These are phyloP conservation scores for Odontocolon sp. DNA, from an alignment of 2,888 invertebrate genomes.

Conservation along the genomic window DNA sequence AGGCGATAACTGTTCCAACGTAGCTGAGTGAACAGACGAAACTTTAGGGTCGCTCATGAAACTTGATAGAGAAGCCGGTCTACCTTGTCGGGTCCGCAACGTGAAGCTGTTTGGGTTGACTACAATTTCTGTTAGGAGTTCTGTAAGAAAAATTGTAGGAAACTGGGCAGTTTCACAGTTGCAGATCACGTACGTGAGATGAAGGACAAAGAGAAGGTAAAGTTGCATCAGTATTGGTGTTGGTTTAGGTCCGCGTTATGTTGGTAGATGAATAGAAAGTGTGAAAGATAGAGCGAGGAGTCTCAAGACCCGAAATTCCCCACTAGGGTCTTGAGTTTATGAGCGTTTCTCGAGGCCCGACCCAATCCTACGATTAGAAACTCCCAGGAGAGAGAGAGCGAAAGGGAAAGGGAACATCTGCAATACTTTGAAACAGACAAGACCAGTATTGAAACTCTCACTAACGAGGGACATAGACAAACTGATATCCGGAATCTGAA, in stretches of 20 bases:
- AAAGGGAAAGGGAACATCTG: background rate
- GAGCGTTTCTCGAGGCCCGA: constrained; percentile 3
- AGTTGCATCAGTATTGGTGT: background rate
- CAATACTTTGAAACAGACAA: constrained; percentile 22
- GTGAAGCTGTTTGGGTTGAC: too few relatives aligned
- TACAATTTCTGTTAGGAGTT: too few relatives aligned
- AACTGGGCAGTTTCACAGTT: too few relatives aligned
- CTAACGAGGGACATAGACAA: constrained; percentile 23
- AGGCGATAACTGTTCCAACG: background rate
- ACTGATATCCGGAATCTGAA: background rate
- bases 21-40: background rate
- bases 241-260: background rate
- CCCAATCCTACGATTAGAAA: constrained; percentile 28
- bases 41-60: background rate
- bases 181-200: too few relatives aligned
- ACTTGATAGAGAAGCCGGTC: too few relatives aligned
- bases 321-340: constrained; percentile 19
- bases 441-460: constrained; percentile 14
- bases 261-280: constrained; percentile 1
- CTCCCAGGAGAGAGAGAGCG: constrained; percentile 20
- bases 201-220: too few relatives aligned
- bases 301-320: constrained; percentile 1
- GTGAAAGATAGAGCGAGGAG: background rate
- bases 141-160: too few relatives aligned
- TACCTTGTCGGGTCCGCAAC: too few relatives aligned